Evolutionary conservation across 2,113 vertebrate genomes (phyloP), one percentile per base, ranked within the genome.

Genomic region (Gadus macrocephalus): DNA sequence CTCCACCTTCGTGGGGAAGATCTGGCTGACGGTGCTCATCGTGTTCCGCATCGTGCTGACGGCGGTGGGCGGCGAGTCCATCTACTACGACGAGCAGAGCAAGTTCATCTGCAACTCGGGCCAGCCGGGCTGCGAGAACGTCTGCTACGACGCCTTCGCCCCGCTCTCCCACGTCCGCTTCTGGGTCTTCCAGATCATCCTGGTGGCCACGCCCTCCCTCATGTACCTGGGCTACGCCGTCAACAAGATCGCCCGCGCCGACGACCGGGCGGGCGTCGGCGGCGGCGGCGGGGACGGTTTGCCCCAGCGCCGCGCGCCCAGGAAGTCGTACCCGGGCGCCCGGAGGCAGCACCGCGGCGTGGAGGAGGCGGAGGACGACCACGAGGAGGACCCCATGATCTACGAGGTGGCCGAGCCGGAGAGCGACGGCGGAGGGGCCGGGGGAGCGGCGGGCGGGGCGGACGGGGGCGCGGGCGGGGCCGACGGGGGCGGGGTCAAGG

Each of bases 111-210:
- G 96, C 86, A 98, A 98, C 91, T 91, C 96, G 0, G 92, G 87
- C 62, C 96, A 98, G 85, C 96, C 96, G 0, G 96, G 96, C 75
- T 98, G 96, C 0, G 95, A 98, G 89, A 98, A 97, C 0, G 93
- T 98, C 53, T 98, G 96, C 85, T 98, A 98, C 0, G 93, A 98
- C 0, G 87, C 95, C 68, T 98, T 98, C 0, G 95, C 96, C 0
- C 96, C 96, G 0, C 95, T 98, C 17, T 98, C 96, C 0, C 96
- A 98, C 0, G 93, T 97, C 55, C 93, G 96, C 64, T 98, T 98
- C 81, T 98, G 96, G 96, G 94, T 98, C 2, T 97, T 98, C 80
- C 96, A 98, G 86, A 96, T 97, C 81, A 96, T 98, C 7, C 86
- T 96, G 6, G 91, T 98, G 38, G 92, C 96, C 28, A 94, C 95